A percentile compares a stretch with the other conserved stretches of the same genome.
Evolutionary conservation across 2,113 vertebrate genomes (phyloP).

Genomic region (Proterorhinus semilunaris): DNA sequence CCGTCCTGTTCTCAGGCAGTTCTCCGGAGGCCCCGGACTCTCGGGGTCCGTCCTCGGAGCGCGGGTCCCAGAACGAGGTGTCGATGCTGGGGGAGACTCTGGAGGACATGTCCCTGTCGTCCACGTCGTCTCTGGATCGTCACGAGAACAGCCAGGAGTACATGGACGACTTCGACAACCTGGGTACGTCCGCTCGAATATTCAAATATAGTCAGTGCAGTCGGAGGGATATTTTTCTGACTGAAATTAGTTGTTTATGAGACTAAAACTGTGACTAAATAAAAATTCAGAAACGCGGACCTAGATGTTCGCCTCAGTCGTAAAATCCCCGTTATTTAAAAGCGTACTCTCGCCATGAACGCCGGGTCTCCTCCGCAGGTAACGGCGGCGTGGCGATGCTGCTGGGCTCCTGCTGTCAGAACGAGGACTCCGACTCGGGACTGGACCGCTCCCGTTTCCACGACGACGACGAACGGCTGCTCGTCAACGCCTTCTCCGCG

Average conservation of each 20-base stretch:
- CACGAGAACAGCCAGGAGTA: conserved; percentile 94
- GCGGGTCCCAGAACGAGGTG: conserved; percentile 52
- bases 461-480: conserved; percentile 40
- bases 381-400: conserved; percentile 57
- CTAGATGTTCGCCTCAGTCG: too few species aligned
- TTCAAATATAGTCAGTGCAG: too few species aligned
- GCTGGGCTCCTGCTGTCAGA: conserved; percentile 54
- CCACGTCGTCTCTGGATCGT: conserved; percentile 89
- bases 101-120: conserved; percentile 95
- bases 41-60: conserved; percentile 3
- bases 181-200: conserved; percentile 30
- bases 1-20: conserved; percentile 11
- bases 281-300: too few species aligned
- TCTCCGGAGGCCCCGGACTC: conserved; percentile 34
- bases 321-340: too few species aligned
- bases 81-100: conserved; percentile 80
- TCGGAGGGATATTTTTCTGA: too few species aligned
- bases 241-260: too few species aligned
- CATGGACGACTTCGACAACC: conserved; percentile 89
- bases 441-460: conserved; percentile 58
- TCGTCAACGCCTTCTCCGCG: conserved; percentile 1
- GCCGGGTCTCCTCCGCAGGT: conserved; percentile 25
- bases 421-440: conserved; percentile 55
- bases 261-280: too few species aligned
- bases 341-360: too few species aligned